A percentile compares a stretch with the other conserved stretches of the same genome.
These are phyloP conservation scores for Stegodyphus dumicola DNA, from an alignment of 1,140 invertebrate genomes.

Conservation along the genomic window DNA sequence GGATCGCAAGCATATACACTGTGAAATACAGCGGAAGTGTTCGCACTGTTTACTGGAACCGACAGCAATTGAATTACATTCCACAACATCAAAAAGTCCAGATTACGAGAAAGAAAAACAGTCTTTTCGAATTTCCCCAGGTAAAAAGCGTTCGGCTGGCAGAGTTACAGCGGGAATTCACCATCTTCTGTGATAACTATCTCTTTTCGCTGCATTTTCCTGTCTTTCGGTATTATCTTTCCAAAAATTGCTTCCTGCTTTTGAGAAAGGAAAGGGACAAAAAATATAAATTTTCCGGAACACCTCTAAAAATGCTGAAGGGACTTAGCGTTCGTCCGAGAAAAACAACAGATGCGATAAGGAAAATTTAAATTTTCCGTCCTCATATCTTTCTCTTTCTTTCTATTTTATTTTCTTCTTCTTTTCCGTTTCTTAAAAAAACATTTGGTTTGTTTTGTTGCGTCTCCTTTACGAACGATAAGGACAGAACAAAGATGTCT, in stretches of 20 bases:
- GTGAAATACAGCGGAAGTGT: too few relatives aligned
- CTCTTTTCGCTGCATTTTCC: conserved; percentile 1
- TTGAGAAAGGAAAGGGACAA: not conserved
- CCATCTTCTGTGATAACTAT: too few relatives aligned
- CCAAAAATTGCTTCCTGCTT: conserved; percentile 37
- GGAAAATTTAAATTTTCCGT: conserved; percentile 50
- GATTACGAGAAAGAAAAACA: too few relatives aligned
- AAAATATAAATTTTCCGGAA: conserved; percentile 38
- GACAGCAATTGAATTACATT: too few relatives aligned
- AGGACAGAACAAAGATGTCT: conserved; percentile 48
- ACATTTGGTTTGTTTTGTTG: conserved; percentile 18
- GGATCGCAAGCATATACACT: too few relatives aligned
- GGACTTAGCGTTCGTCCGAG: not conserved
- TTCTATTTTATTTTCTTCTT: not conserved
- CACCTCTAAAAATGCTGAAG: conserved; percentile 34
- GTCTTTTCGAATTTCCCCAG: too few relatives aligned
- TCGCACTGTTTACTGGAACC: too few relatives aligned
- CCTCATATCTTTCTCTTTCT: conserved; percentile 11
- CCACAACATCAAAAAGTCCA: too few relatives aligned
- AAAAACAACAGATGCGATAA: conserved; percentile 55
- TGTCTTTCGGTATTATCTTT: conserved; percentile 28
- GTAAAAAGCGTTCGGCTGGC: too few relatives aligned
- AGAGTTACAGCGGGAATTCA: too few relatives aligned
- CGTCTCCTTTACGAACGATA: conserved; percentile 24
- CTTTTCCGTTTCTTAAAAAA: not conserved